These are phyloP conservation scores for Panthera leo DNA, from an alignment of 2,113 vertebrate species.

Conservation along the genomic window DNA sequence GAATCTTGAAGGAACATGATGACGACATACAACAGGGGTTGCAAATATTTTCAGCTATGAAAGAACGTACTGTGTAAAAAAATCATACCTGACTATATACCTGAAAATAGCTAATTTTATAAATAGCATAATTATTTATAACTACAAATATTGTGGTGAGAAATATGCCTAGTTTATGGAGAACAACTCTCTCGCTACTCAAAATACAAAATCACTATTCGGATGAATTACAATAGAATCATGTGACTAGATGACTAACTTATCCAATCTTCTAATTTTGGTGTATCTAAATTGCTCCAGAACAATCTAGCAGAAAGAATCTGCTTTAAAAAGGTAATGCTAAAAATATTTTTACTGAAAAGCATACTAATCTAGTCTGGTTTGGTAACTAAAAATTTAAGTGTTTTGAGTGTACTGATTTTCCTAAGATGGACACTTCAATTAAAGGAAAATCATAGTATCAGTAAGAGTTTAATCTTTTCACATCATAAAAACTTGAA, in stretches of 20 bases:
- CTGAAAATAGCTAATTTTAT: constrained; percentile 5
- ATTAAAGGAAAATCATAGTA: neutral
- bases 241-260: neutral
- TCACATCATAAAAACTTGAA: neutral
- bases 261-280: neutral
- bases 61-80: neutral
- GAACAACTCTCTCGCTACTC: neutral
- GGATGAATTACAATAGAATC: neutral
- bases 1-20: neutral
- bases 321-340: neutral
- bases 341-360: neutral
- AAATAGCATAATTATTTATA: neutral
- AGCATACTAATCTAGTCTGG: neutral
- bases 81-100: neutral
- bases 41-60: neutral
- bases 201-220: neutral
- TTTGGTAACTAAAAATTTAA: neutral
- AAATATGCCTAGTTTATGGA: neutral
- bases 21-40: neutral
- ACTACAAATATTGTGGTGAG: neutral
- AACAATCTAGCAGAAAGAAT: neutral
- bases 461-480: constrained; percentile 26
- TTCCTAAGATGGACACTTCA: neutral
- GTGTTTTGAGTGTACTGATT: constrained; percentile 2
- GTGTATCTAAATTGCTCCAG: neutral